Evolutionary conservation across 2,113 vertebrate genomes (phyloP).

Genomic region (Catharus bicknelli): DNA sequence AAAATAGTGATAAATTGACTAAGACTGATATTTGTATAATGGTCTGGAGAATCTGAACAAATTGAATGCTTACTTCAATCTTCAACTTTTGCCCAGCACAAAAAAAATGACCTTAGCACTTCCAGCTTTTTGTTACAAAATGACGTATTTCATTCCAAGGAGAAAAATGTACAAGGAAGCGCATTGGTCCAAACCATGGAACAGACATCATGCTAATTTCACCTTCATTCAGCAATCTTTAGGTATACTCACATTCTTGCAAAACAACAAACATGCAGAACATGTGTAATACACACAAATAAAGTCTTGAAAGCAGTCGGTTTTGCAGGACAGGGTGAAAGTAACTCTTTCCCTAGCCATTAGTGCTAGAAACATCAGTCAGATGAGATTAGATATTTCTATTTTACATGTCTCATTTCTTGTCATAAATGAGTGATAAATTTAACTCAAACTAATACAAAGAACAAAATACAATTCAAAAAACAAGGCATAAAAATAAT

Average conservation of each 20-base stretch:
- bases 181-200: background rate
- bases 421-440: background rate
- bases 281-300: background rate
- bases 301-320: background rate
- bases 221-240: background rate
- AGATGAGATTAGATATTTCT: background rate
- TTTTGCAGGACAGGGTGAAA: background rate
- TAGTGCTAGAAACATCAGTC: background rate
- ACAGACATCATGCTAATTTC: background rate
- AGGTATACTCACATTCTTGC: background rate
- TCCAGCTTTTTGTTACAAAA: background rate
- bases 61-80: background rate
- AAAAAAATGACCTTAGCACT: background rate
- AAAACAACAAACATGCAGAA: background rate
- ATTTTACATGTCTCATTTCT: background rate
- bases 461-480: background rate
- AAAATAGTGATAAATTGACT: slow-evolving; percentile 1
- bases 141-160: background rate
- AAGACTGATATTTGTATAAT: background rate
- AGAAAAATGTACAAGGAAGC: background rate
- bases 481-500: background rate
- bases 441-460: background rate
- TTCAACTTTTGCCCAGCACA: background rate
- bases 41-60: background rate
- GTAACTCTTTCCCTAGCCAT: background rate